phyloP scores from a whole-genome alignment of 2,113 vertebrate species.

The Girardinichthys multiradiatus region DNA sequence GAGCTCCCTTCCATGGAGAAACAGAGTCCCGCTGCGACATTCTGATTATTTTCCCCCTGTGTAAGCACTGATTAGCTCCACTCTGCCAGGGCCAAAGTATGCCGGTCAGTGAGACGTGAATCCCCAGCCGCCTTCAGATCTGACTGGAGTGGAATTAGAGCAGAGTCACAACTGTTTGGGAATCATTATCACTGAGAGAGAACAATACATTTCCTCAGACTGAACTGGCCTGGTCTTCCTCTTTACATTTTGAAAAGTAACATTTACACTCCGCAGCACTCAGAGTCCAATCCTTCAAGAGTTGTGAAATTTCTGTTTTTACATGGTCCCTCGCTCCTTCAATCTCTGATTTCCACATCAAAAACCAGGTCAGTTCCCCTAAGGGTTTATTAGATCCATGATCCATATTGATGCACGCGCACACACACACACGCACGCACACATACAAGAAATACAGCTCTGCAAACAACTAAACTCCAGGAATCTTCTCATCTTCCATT shows the following conservation, averaged over 20 bases:
- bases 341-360: slow-evolving; percentile 15
- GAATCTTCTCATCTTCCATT: slow-evolving; percentile 34
- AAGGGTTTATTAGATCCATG: slow-evolving; percentile 4
- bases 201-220: slow-evolving; percentile 22
- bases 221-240: slow-evolving; percentile 3
- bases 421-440: background rate
- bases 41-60: slow-evolving; percentile 29
- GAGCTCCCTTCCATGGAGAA: slow-evolving; percentile 25
- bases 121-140: slow-evolving; percentile 18
- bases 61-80: slow-evolving; percentile 50
- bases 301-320: slow-evolving; percentile 21
- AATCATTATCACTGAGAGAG: slow-evolving; percentile 10
- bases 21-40: slow-evolving; percentile 30
- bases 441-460: background rate
- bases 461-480: slow-evolving; percentile 25
- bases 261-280: slow-evolving; percentile 14
- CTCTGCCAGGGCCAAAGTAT: slow-evolving; percentile 43
- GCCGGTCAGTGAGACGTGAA: slow-evolving; percentile 45
- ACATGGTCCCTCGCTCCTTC: background rate
- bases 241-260: background rate
- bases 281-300: slow-evolving; percentile 13
- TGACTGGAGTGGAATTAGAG: slow-evolving; percentile 40
- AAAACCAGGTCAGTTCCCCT: slow-evolving; percentile 47
- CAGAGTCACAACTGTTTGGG: slow-evolving; percentile 29
- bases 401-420: slow-evolving; percentile 36